Conservation (phyloP, 2,113 vertebrate genomes). For the Tragelaphus buxtoni region DNA sequence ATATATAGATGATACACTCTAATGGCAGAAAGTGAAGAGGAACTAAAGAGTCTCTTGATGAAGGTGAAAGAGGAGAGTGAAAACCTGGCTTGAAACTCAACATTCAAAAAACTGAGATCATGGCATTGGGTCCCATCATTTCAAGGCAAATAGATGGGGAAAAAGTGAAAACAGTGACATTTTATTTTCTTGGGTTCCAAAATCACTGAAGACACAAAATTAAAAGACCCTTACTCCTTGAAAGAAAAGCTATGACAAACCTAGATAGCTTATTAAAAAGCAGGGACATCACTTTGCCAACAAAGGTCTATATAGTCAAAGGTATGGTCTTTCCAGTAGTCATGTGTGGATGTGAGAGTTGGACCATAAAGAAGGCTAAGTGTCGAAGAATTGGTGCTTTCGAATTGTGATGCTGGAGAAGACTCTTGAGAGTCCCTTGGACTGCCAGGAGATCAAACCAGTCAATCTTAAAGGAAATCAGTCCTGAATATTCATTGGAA, state of each 20-base stretch:
- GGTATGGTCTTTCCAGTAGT: not conserved
- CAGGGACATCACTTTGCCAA: not conserved
- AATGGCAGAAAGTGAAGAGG: not conserved
- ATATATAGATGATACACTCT: not conserved
- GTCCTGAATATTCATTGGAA: not conserved
- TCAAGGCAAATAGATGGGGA: not conserved
- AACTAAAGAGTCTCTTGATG: not conserved
- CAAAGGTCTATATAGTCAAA: not conserved
- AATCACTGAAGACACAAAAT: not conserved
- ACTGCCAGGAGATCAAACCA: not conserved
- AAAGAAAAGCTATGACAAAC: not conserved
- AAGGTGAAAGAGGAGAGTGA: not conserved
- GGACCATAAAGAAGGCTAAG: not conserved
- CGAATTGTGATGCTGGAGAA: not conserved
- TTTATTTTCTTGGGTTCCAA: not conserved
- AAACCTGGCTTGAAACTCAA: not conserved
- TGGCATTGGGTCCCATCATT: not conserved
- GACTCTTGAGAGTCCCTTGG: not conserved
- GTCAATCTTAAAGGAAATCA: not conserved
- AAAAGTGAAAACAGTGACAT: not conserved
- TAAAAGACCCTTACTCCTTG: not conserved
- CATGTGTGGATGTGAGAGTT: not conserved
- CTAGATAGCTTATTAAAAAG: not conserved
- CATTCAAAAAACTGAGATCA: not conserved
- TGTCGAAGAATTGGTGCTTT: not conserved